Evolutionary conservation across 1,140 invertebrate genomes (phyloP), one percentile per base, ranked within the genome.

Genomic region (Antheraea mylitta): DNA sequence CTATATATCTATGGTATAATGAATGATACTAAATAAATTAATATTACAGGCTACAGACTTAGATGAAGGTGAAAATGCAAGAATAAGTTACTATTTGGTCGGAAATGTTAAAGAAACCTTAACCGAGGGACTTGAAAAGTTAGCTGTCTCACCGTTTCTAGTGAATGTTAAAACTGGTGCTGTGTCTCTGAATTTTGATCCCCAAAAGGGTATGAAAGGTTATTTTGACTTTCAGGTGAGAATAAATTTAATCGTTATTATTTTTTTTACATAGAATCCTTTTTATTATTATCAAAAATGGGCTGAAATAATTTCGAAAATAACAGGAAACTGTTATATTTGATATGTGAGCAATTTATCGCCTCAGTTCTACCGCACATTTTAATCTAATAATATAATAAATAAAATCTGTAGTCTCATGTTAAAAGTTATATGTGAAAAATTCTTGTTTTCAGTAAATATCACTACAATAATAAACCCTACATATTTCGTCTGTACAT

Each of bases 141-240:
- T 98, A 65, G 94, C 95, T 61, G 93, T 95, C 48, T 93, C 96
- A 4, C 97, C 98, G 0, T 99, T 99, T 90, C 83, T 97, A 0
- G 94, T 99, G 0, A 96, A 98, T 71, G 89, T 91, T 62, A 93
- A 95, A 8, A 96, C 97, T 9, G 98, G 98, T 1, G 95, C 95
- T 1, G 94, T 99, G 5, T 95, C 95, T 63, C 93, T 99, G 0
- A 99, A 99, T 91, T 99, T 99, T 85, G 98, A 99, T 92, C 98
- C 98, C 18, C 98, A 99, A 82, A 96, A 97, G 79, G 96, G 97
- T 65, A 99, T 99, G 98, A 98, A 98, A 87, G 98, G 98, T 64
- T 99, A 99, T 86, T 99, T 99, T 89, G 96, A 98, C 84, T 98
- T 99, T 80, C 95, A 96, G 93, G 96, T 96, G 82, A 75, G 77